Conservation (phyloP, 2,888 invertebrate species). For the Sycophila texana region DNA sequence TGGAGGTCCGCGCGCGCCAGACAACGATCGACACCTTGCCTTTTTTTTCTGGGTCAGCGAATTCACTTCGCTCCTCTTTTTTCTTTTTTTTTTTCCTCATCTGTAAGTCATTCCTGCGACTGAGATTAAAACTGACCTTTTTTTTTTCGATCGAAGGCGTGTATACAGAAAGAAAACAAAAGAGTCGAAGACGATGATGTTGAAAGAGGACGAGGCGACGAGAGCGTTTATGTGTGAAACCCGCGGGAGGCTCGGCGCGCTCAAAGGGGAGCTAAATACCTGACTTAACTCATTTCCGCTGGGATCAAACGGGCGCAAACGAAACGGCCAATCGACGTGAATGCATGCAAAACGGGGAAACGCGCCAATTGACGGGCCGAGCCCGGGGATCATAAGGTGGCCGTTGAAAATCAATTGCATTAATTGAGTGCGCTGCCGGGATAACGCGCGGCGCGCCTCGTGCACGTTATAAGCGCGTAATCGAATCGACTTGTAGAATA, state of each 20-base stretch:
- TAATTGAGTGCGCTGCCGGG: constrained; percentile 32
- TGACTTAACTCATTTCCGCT: not conserved
- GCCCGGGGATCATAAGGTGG: constrained; percentile 24
- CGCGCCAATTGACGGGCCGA: not conserved
- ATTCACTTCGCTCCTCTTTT: too few species aligned
- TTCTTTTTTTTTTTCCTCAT: too few species aligned
- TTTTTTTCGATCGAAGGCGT: too few species aligned
- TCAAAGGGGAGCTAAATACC: not conserved
- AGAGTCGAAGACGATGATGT: too few species aligned
- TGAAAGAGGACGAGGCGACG: too few species aligned
- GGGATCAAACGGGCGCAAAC: not conserved
- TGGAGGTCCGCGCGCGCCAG: too few species aligned
- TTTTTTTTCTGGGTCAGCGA: too few species aligned
- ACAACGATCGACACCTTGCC: too few species aligned
- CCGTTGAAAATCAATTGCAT: constrained; percentile 44
- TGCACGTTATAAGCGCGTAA: not conserved
- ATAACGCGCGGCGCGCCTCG: not conserved
- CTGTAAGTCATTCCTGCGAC: too few species aligned
- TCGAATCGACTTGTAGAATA: constrained; percentile 39
- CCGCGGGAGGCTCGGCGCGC: not conserved
- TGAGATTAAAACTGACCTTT: too few species aligned
- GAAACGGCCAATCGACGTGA: not conserved
- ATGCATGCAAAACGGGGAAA: constrained; percentile 8
- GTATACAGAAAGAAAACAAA: too few species aligned
- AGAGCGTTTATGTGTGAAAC: too few species aligned